Conservation (phyloP, 1,140 invertebrate genomes). For the Lysiphlebus fabarum region DNA sequence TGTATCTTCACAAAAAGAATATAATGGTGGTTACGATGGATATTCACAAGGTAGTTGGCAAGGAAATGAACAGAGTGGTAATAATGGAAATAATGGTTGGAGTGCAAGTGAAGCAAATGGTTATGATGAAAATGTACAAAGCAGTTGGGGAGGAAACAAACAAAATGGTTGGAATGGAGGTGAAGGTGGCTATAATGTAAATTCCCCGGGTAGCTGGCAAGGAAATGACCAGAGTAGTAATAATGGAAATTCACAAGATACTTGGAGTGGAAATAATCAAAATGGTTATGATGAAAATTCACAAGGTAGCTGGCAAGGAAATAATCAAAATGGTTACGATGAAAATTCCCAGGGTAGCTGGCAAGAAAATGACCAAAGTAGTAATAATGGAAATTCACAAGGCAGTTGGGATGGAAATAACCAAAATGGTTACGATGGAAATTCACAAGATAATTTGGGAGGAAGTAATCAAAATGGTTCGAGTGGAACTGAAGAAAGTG, state of each 20-base stretch:
- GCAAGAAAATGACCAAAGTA: conserved; percentile 13
- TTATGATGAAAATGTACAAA: background rate
- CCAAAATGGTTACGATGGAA: conserved; percentile 19
- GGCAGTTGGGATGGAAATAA: conserved; percentile 9
- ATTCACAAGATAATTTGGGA: conserved; percentile 6
- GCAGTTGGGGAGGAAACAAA: background rate
- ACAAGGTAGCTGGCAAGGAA: conserved; percentile 7
- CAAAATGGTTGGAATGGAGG: no score
- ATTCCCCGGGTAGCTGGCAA: background rate
- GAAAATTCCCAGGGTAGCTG: conserved; percentile 18
- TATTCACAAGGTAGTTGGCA: background rate
- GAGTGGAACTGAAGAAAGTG: background rate
- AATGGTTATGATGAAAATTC: conserved; percentile 5
- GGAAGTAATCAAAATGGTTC: conserved; percentile 17
- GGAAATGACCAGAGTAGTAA: background rate
- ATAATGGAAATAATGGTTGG: conserved; percentile 3
- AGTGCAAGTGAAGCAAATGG: background rate
- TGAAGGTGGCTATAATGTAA: conserved; percentile 6
- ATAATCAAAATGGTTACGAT: conserved; percentile 1
- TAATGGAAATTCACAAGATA: background rate
- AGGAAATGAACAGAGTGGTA: background rate
- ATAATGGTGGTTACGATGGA: background rate
- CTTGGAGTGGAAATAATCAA: no score
- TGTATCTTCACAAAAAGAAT: background rate
- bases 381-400: conserved; percentile 12